Conservation (phyloP, 2,888 invertebrate species). For the Caenorhabditis becei region DNA sequence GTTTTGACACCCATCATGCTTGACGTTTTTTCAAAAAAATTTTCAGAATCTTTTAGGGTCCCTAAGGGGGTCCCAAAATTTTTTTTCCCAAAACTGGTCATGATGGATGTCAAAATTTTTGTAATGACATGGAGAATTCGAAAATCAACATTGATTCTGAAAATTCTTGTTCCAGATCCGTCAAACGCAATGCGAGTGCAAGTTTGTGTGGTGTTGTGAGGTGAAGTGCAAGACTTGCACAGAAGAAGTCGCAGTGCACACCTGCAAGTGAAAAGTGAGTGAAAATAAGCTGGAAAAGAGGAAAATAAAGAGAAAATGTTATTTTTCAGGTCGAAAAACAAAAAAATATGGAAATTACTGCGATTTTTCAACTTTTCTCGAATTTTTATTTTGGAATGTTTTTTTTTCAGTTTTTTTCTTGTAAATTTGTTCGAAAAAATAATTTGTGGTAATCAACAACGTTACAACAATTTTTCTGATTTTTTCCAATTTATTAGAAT, state of each 20-base stretch:
- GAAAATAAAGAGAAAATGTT: too few relatives aligned
- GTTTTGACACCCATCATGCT: neutral
- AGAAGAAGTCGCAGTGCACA: constrained; percentile 72
- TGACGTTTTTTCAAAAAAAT: neutral
- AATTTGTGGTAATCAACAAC: too few relatives aligned
- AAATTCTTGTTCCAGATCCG: constrained; percentile 42
- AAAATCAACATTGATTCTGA: neutral
- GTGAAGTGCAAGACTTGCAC: constrained; percentile 75
- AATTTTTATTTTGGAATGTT: too few relatives aligned
- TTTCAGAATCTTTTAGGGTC: too few relatives aligned
- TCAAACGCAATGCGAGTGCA: constrained; percentile 79
- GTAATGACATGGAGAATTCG: neutral
- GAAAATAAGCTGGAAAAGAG: too few relatives aligned
- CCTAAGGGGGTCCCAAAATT: neutral
- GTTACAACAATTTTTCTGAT: too few relatives aligned
- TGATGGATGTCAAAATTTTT: neutral
- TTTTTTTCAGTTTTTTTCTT: too few relatives aligned
- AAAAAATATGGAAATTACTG: too few relatives aligned
- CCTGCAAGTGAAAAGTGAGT: constrained; percentile 71
- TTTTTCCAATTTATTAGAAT: too few relatives aligned
- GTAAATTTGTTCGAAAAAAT: too few relatives aligned
- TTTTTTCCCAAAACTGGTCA: neutral
- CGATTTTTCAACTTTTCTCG: too few relatives aligned
- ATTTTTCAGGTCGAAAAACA: too few relatives aligned
- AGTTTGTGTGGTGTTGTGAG: constrained; percentile 82